A percentile compares a stretch with the other conserved stretches of the same genome.
Evolutionary conservation across 2,113 vertebrate genomes (phyloP).

Genomic region (Esox niger): DNA sequence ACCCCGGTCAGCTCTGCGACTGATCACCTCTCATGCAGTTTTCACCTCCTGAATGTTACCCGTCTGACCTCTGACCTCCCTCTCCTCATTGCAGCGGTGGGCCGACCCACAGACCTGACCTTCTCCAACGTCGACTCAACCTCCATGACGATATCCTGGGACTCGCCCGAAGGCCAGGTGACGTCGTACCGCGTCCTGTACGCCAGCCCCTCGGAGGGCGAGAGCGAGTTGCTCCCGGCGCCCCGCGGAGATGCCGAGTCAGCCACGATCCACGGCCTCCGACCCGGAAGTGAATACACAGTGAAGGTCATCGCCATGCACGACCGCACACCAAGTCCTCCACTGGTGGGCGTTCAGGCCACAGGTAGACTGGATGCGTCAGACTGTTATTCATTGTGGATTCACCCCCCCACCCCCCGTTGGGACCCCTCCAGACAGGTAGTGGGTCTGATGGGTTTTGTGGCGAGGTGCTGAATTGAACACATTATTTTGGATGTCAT

Average conservation of each 20-base stretch:
- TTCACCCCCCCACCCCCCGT: too few species aligned
- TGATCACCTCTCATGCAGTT: too few species aligned
- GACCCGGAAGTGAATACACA: slow-evolving; percentile 95
- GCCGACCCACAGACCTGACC: slow-evolving; percentile 90
- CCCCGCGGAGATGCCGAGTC: slow-evolving; percentile 86
- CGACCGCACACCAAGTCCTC: slow-evolving; percentile 85
- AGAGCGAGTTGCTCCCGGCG: slow-evolving; percentile 86
- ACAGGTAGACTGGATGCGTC: slow-evolving; percentile 77
- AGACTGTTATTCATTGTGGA: too few species aligned
- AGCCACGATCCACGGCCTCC: slow-evolving; percentile 84
- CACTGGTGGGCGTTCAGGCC: slow-evolving; percentile 87
- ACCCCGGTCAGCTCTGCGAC: too few species aligned
- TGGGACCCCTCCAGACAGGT: too few species aligned
- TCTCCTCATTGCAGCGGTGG: slow-evolving; percentile 83
- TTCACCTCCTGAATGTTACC: too few species aligned
- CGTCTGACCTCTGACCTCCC: neutral
- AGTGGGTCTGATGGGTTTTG: too few species aligned
- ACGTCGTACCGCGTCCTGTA: slow-evolving; percentile 90
- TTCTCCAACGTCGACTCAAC: slow-evolving; percentile 93
- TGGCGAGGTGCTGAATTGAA: too few species aligned
- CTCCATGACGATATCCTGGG: slow-evolving; percentile 93
- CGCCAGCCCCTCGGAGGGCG: slow-evolving; percentile 89
- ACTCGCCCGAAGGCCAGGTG: slow-evolving; percentile 92
- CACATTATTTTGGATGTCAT: too few species aligned
- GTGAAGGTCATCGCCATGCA: slow-evolving; percentile 94